Evolutionary conservation across 1,140 invertebrate genomes (phyloP), one percentile per base, ranked within the genome.

Genomic region (Hyposmocoma kahamanoa): DNA sequence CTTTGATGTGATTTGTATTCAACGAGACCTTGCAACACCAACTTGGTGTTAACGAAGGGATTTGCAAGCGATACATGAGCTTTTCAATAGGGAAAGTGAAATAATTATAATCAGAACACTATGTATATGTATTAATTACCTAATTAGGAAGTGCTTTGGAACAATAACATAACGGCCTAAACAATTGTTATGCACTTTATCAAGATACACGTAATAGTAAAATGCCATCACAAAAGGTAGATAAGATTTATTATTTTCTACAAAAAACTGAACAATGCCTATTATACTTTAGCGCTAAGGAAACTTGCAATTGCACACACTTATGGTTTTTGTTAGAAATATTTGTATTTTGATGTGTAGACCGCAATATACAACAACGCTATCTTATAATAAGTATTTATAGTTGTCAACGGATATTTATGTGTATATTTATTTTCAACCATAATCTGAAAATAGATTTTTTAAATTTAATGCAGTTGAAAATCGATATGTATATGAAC

Each of bases 1-100:
- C n/a, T n/a, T n/a, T 36, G 61, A 52, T 63, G 30, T 69, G 63
- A 69, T 75, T 79, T 72, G 79, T 77, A 80, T 83, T 73, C 70
- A 62, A 53, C 59, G 59, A 59, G 39, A 56, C 59, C 56, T 59
- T 47, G 42, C 54, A 48, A 52, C 51, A 54, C 55, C 61, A 69
- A 70, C 72, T 66, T 62, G 46, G 72, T 61, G 67, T 71, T 65
- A 44, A 50, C 53, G 55, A 68, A 62, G 59, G 64, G 32, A n/a
- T 36, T 6, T n/a, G 62, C 64, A 69, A 67, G 62, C 60, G 60
- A 59, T 68, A 64, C 59, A 50, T 36, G 13, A 56, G 30, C 54
- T 57, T 75, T 56, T 66, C 53, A 59, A 59, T 47, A 62, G 69
- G 57, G 67, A 75, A 82, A 76, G 78, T 69, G 52, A 67, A 66